These are phyloP conservation scores for Plutella xylostella DNA, from an alignment of 2,888 invertebrate genomes.

Conservation along the genomic window DNA sequence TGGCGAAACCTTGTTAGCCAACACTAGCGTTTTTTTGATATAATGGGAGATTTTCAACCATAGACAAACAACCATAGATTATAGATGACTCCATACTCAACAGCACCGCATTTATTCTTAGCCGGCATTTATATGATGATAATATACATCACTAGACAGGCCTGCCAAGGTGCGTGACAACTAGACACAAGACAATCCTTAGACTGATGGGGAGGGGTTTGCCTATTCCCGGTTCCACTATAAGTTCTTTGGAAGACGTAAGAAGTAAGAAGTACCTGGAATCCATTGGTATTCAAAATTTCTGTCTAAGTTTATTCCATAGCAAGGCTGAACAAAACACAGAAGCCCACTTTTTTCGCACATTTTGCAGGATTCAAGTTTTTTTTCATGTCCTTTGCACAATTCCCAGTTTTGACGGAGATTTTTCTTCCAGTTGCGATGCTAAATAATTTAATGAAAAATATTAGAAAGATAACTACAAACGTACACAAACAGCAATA, in stretches of 20 bases:
- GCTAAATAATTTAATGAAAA: constrained; percentile 23
- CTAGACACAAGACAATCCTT: too few species aligned
- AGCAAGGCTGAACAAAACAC: constrained; percentile 48
- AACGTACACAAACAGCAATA: neutral
- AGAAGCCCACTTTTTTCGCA: constrained; percentile 42
- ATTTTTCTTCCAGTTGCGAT: constrained; percentile 53
- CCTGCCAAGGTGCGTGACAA: too few species aligned
- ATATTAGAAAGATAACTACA: neutral
- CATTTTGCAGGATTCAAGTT: constrained; percentile 26
- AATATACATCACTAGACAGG: too few species aligned
- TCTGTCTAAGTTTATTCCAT: constrained; percentile 55
- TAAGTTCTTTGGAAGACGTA: neutral
- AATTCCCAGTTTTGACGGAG: constrained; percentile 49
- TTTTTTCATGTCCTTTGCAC: constrained; percentile 23
- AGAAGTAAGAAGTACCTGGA: constrained; percentile 29
- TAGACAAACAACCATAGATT: too few species aligned
- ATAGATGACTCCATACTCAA: too few species aligned
- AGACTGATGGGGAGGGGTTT: too few species aligned
- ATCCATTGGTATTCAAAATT: constrained; percentile 66
- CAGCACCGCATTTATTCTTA: too few species aligned
- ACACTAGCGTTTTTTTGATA: too few species aligned
- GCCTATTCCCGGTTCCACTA: too few species aligned
- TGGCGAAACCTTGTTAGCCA: too few species aligned
- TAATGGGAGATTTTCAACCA: too few species aligned
- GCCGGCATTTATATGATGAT: too few species aligned